Conservation (phyloP, 2,888 invertebrate species). For the Melanchra persicariae region DNA sequence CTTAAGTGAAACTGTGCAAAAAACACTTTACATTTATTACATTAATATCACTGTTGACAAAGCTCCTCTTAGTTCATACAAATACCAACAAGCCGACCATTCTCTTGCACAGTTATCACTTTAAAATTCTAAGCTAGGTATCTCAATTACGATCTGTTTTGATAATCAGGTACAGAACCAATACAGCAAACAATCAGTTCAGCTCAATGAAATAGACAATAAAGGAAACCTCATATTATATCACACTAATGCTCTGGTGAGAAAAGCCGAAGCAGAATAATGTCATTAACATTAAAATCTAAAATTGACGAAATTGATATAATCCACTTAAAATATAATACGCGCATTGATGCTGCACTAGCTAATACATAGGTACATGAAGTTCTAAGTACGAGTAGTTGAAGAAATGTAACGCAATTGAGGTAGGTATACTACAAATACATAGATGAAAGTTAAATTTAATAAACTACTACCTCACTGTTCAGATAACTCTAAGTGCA, state of each 20-base stretch:
- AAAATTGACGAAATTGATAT: conserved; percentile 91
- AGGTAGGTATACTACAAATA: conserved; percentile 65
- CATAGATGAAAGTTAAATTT: conserved; percentile 71
- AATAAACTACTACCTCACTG: conserved; percentile 73
- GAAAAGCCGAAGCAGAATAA: conserved; percentile 80
- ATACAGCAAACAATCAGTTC: conserved; percentile 64
- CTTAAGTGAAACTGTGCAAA: conserved; percentile 86
- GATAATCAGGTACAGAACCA: conserved; percentile 69
- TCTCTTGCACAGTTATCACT: conserved; percentile 87
- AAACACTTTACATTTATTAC: conserved; percentile 78
- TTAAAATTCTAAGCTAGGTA: conserved; percentile 75
- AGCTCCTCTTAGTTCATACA: conserved; percentile 80
- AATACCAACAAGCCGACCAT: conserved; percentile 77
- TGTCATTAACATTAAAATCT: conserved; percentile 86
- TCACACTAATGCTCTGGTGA: conserved; percentile 64
- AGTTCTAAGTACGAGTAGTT: conserved; percentile 64
- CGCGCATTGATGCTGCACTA: conserved; percentile 71
- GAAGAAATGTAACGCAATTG: conserved; percentile 74
- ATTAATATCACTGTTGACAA: conserved; percentile 86
- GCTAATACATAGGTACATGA: conserved; percentile 65
- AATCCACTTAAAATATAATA: conserved; percentile 87
- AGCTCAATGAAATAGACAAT: conserved; percentile 56
- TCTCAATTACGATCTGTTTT: conserved; percentile 65
- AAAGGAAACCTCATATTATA: conserved; percentile 58
- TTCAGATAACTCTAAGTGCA: conserved; percentile 71